Percentiles rank a stretch among this genome's conserved stretches.
Evolutionary conservation across 37 sponge, comb jelly and placozoan species (phyloP).

Genomic region (Ephydatia muelleri): DNA sequence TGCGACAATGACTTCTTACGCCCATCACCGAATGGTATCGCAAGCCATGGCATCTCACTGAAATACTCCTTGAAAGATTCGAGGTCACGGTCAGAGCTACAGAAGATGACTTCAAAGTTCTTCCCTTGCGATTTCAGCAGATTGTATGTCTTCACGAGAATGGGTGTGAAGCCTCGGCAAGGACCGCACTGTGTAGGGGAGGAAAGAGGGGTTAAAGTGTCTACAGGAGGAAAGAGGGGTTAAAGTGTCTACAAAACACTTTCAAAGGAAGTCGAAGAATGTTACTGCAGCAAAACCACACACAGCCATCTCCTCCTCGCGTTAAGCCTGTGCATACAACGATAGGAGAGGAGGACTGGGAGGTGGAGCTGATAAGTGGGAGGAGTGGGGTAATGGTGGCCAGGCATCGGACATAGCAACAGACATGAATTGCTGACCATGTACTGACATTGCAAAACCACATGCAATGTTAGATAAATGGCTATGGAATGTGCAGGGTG

Average conservation of each 20-base stretch:
- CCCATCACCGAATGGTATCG: slow-evolving; percentile 64
- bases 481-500: no score
- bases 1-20: slow-evolving; percentile 57
- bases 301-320: no score
- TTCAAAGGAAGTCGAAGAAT: background rate
- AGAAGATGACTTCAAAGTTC: slow-evolving; percentile 90
- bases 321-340: background rate
- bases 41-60: slow-evolving; percentile 83
- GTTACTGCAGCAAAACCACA: background rate
- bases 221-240: background rate
- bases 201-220: background rate
- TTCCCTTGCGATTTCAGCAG: slow-evolving; percentile 56
- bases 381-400: background rate
- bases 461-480: no score
- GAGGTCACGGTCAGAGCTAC: slow-evolving; percentile 81
- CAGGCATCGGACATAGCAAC: background rate
- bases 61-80: slow-evolving; percentile 78
- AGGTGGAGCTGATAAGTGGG: background rate
- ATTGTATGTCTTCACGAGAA: slow-evolving; percentile 76
- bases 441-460: no score
- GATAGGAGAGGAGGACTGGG: background rate
- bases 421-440: no score
- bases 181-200: slow-evolving; percentile 83
- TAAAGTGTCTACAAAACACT: slow-evolving; percentile 9
- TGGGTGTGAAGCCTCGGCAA: slow-evolving; percentile 86